Evolutionary conservation across 2,113 vertebrate species (phyloP).

Genomic region (Dicerorhinus sumatrensis): DNA sequence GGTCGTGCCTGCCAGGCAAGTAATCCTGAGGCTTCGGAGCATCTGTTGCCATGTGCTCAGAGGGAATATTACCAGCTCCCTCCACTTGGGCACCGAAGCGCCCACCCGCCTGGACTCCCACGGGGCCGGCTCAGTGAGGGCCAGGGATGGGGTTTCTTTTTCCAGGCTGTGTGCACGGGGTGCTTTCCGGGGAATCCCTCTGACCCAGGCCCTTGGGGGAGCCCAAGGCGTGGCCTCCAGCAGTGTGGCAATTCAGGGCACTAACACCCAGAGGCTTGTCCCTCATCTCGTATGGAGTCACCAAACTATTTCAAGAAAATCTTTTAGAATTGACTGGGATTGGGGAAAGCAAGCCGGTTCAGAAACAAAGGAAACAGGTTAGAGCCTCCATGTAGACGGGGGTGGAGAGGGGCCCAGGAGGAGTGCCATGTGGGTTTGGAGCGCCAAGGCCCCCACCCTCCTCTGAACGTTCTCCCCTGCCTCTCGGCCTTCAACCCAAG

Average conservation of each 20-base stretch:
- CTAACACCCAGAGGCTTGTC: too few species aligned
- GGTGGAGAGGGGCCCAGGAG: background rate
- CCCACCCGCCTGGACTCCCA: background rate
- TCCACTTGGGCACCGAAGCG: conserved; percentile 15
- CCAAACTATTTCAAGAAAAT: background rate
- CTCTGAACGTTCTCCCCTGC: background rate
- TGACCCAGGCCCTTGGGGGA: background rate
- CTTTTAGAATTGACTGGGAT: background rate
- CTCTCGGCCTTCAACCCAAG: background rate
- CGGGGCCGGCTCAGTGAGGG: fast-evolving
- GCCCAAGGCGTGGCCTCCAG: background rate
- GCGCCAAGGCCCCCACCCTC: background rate
- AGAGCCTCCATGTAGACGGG: background rate
- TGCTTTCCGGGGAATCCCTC: background rate
- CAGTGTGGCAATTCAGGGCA: background rate
- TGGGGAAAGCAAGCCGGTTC: background rate
- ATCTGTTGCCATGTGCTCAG: conserved; percentile 76
- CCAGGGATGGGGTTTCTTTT: fast-evolving
- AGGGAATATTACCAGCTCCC: conserved; percentile 34
- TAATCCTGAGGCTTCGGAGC: conserved; percentile 78
- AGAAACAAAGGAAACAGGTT: background rate
- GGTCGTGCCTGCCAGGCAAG: conserved; percentile 2
- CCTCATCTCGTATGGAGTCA: background rate
- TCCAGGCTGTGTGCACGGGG: background rate
- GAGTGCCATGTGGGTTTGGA: fast-evolving